Conservation (phyloP, 2,797 vertebrate genomes). For the Pelobates cultripes region DNA sequence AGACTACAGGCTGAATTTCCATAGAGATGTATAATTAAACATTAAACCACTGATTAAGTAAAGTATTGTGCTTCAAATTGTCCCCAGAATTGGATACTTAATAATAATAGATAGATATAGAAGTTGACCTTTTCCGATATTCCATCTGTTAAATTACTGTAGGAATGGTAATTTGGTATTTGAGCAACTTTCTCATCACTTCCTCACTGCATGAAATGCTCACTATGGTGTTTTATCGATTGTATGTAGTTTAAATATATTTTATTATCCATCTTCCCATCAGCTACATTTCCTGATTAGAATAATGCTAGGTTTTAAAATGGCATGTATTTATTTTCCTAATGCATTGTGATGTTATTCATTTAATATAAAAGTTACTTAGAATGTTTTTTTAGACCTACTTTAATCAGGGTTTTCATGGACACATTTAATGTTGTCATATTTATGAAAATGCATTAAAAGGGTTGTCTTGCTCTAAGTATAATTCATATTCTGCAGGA, state of each 20-base stretch:
- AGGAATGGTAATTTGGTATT: slow-evolving; percentile 27
- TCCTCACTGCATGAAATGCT: slow-evolving; percentile 1
- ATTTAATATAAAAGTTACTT: no score
- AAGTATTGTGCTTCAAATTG: slow-evolving; percentile 5
- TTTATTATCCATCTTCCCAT: background rate
- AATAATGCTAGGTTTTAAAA: background rate
- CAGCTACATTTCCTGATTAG: background rate
- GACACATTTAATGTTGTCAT: no score
- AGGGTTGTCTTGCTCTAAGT: no score
- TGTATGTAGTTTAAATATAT: background rate
- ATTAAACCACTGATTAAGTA: slow-evolving; percentile 40
- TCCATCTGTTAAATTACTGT: slow-evolving; percentile 46
- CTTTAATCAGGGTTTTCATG: no score
- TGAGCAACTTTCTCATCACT: slow-evolving; percentile 7
- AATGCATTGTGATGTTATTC: no score
- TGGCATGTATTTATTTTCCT: slow-evolving; percentile 2
- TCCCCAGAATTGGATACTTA: slow-evolving; percentile 39
- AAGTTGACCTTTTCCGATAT: slow-evolving; percentile 45
- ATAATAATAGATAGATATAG: slow-evolving; percentile 49
- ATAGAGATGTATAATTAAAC: slow-evolving; percentile 40
- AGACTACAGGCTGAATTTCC: slow-evolving; percentile 23
- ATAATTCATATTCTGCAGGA: no score
- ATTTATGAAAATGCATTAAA: no score
- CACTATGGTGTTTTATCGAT: background rate
- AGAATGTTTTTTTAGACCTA: no score